Evolutionary conservation across 2,888 invertebrate genomes (phyloP).

Genomic region (Malacosoma neustria): DNA sequence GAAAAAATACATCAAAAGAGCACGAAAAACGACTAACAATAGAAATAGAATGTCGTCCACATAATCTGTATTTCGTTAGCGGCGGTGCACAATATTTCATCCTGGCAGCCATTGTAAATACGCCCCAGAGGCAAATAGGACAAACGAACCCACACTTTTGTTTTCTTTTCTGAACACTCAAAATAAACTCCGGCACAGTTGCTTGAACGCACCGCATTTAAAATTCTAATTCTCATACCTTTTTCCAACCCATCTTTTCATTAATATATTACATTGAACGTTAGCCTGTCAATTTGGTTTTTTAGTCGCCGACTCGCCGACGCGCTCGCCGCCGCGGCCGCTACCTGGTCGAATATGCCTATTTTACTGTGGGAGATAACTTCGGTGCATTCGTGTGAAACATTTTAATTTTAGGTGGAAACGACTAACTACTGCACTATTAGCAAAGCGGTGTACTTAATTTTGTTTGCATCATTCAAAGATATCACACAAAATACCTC

Average conservation of each 20-base stretch:
- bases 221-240: conserved; percentile 55
- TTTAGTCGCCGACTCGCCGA: conserved; percentile 35
- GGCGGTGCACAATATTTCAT: conserved; percentile 69
- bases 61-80: conserved; percentile 69
- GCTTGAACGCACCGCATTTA: conserved; percentile 65
- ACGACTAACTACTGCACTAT: conserved; percentile 15
- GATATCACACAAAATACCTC: too few species aligned
- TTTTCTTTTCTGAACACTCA: conserved; percentile 64
- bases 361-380: conserved; percentile 43
- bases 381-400: conserved; percentile 33
- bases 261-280: conserved; percentile 66
- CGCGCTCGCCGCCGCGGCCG: conserved; percentile 15
- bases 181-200: conserved; percentile 60
- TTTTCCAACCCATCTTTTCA: conserved; percentile 64
- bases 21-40: conserved; percentile 35
- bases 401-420: conserved; percentile 22
- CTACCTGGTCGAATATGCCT: conserved; percentile 43
- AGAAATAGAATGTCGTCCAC: conserved; percentile 53
- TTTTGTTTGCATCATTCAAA: too few species aligned
- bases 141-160: conserved; percentile 61
- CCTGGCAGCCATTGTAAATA: conserved; percentile 73
- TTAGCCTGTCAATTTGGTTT: conserved; percentile 56
- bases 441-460: too few species aligned
- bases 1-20: conserved; percentile 43
- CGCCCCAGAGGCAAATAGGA: conserved; percentile 68